phyloP scores from a whole-genome alignment of 2,113 vertebrate species.

The Callithrix jacchus region DNA sequence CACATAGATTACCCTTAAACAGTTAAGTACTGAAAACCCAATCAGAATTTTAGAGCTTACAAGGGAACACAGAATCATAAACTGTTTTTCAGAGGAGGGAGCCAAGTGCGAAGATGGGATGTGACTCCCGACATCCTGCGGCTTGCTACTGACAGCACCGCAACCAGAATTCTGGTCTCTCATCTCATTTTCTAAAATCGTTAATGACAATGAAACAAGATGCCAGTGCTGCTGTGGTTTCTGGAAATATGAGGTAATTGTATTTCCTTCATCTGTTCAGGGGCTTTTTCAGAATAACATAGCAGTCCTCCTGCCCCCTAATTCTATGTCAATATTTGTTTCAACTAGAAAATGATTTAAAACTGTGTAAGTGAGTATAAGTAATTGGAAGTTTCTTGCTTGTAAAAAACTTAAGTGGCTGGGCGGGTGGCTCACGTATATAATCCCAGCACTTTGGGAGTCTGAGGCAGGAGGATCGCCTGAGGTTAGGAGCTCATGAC shows the following conservation, averaged over 20 bases:
- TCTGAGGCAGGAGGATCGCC: too few species aligned
- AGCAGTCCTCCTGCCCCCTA: neutral
- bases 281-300: neutral
- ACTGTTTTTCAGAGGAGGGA: neutral
- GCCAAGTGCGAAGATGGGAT: neutral
- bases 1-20: neutral
- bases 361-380: neutral
- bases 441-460: too few species aligned
- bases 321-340: neutral
- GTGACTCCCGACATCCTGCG: neutral
- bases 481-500: too few species aligned
- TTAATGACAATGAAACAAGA: neutral
- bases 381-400: neutral
- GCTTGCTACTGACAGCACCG: neutral
- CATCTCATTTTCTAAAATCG: neutral
- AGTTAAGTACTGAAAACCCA: neutral
- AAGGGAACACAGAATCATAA: neutral
- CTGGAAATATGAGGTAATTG: neutral
- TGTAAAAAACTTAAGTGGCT: neutral
- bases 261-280: neutral
- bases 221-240: neutral
- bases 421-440: too few species aligned
- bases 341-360: constrained; percentile 19
- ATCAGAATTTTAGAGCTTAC: neutral
- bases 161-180: neutral